phyloP scores from a whole-genome alignment of 2,113 vertebrate genomes.

The Gymnarchus niloticus region DNA sequence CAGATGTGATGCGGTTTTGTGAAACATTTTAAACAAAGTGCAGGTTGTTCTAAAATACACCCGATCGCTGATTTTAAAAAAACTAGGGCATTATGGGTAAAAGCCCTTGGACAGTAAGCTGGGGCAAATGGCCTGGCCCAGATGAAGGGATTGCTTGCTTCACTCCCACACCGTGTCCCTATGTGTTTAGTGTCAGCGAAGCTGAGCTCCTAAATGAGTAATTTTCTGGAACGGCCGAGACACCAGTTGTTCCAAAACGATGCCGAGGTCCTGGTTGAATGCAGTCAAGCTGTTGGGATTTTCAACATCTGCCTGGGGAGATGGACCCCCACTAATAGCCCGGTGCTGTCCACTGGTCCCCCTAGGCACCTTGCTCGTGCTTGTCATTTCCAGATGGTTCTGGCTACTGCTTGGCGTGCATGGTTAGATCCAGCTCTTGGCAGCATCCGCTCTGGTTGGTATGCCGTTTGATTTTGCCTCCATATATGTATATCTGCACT shows the following conservation, averaged over 20 bases:
- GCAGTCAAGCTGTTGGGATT: not conserved
- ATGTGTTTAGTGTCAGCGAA: not conserved
- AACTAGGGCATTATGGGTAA: not conserved
- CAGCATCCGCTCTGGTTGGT: not conserved
- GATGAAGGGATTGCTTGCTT: no score
- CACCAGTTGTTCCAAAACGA: not conserved
- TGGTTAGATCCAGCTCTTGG: not conserved
- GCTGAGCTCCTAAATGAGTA: not conserved
- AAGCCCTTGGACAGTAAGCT: not conserved
- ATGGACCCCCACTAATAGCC: not conserved
- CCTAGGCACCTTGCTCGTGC: not conserved
- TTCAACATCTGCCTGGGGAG: not conserved
- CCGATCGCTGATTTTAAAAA: not conserved
- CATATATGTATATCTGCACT: not conserved
- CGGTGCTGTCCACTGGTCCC: not conserved
- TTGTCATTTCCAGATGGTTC: not conserved
- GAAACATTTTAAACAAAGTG: conserved; percentile 16
- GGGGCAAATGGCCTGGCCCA: not conserved
- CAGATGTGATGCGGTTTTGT: conserved; percentile 33
- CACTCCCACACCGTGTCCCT: not conserved
- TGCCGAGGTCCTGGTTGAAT: not conserved
- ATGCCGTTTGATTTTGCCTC: not conserved
- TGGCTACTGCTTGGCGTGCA: not conserved
- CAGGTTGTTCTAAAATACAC: not conserved
- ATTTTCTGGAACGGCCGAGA: not conserved